Percentiles rank a stretch among this genome's conserved stretches.
Evolutionary conservation across 2,113 vertebrate species (phyloP).

Genomic region (Mesoclemmys tuberculata): DNA sequence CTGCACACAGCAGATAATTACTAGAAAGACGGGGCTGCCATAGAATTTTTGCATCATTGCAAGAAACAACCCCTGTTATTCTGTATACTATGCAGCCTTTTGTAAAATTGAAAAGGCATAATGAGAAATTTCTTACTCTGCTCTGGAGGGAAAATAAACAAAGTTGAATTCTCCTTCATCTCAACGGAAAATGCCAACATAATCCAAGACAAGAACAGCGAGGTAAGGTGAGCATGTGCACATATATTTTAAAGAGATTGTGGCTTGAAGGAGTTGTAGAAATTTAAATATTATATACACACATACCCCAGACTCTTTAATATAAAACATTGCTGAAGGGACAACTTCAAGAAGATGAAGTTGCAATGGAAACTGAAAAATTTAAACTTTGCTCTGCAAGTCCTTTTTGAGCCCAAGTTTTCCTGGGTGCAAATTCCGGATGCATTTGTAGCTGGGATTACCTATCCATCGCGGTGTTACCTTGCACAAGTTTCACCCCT

Average conservation of each 20-base stretch:
- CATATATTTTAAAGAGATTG: not conserved
- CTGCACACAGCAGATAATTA: not conserved
- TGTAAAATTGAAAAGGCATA: slow-evolving; percentile 50
- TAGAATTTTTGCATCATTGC: slow-evolving; percentile 17
- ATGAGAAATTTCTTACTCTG: slow-evolving; percentile 26
- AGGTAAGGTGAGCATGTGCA: not conserved
- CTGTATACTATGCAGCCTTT: not conserved
- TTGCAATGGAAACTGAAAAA: not conserved
- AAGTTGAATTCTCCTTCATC: not conserved
- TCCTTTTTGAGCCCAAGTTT: not conserved
- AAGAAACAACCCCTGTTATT: not conserved
- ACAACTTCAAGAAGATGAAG: rapidly evolving
- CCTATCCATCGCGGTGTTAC: no score
- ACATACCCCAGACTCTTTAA: not conserved
- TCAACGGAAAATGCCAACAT: not conserved
- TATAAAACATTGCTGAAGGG: not conserved
- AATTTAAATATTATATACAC: not conserved
- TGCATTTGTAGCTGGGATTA: no score
- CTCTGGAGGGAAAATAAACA: slow-evolving; percentile 31
- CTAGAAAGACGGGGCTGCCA: not conserved
- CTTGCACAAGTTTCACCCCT: not conserved
- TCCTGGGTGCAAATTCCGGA: rapidly evolving
- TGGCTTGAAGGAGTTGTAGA: not conserved
- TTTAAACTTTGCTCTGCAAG: not conserved
- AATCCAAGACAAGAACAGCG: not conserved